Conservation (phyloP, 2,888 invertebrate species). For the Cyclophora punctaria region DNA sequence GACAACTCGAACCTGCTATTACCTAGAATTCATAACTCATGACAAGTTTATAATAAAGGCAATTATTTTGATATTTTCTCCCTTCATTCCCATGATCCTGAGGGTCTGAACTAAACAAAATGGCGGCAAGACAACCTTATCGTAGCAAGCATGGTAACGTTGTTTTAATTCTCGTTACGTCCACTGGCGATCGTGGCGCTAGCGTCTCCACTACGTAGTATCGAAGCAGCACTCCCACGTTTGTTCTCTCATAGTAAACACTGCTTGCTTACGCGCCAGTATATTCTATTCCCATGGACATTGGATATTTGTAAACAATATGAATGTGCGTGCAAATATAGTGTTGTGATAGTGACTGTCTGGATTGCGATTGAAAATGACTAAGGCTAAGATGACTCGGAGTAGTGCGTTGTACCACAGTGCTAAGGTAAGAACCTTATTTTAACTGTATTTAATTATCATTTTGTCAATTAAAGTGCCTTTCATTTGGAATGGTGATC, state of each 20-base stretch:
- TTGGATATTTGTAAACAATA: conserved; percentile 42
- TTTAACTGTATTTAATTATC: no score
- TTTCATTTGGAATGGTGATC: no score
- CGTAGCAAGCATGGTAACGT: conserved; percentile 34
- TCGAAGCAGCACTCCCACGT: conserved; percentile 62
- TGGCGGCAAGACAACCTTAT: conserved; percentile 43
- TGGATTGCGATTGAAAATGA: conserved; percentile 60
- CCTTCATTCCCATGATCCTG: conserved; percentile 29
- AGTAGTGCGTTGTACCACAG: conserved; percentile 82
- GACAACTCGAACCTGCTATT: conserved; percentile 5
- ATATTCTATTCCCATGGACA: conserved; percentile 39
- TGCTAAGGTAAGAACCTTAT: conserved; percentile 77
- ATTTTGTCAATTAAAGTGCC: no score
- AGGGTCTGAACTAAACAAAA: conserved; percentile 56
- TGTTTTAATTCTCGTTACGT: conserved; percentile 54
- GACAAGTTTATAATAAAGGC: conserved; percentile 36
- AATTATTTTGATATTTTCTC: conserved; percentile 27
- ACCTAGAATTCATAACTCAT: conserved; percentile 18
- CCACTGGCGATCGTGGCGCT: conserved; percentile 46
- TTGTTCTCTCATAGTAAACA: conserved; percentile 64
- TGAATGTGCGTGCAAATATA: conserved; percentile 43
- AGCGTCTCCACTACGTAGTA: conserved; percentile 39
- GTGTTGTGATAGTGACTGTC: conserved; percentile 46
- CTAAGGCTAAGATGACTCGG: conserved; percentile 74
- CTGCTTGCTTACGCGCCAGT: conserved; percentile 37